Conservation (phyloP, 1,140 invertebrate genomes). For the Papilio polytes region DNA sequence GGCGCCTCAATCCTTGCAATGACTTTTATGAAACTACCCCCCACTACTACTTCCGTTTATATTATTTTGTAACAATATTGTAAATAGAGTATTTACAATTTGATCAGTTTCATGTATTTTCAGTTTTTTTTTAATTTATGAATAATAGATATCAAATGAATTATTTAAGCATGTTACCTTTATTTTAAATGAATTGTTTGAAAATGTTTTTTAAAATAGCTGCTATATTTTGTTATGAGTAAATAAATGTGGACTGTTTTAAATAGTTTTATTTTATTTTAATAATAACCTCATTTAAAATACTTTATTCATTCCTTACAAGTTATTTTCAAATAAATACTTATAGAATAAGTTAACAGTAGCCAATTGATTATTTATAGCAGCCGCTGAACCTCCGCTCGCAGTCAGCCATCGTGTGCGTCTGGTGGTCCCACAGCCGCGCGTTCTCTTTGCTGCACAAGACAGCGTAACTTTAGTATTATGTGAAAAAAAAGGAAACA, state of each 20-base stretch:
- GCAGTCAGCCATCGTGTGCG: conserved; percentile 58
- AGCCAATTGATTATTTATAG: conserved; percentile 49
- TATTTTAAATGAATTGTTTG: conserved; percentile 6
- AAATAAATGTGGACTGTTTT: conserved; percentile 27
- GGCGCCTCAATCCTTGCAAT: too few species aligned
- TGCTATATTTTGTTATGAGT: conserved; percentile 38
- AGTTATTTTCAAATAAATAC: conserved; percentile 28
- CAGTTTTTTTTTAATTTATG: not conserved
- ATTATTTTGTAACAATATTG: too few species aligned
- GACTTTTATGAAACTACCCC: too few species aligned
- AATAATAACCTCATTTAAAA: conserved; percentile 1
- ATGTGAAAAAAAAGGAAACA: too few species aligned
- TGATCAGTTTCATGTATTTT: not conserved
- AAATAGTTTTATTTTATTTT: not conserved
- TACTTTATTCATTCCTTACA: not conserved
- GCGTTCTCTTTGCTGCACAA: conserved; percentile 75
- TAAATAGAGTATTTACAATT: not conserved
- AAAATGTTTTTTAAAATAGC: not conserved
- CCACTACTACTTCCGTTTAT: too few species aligned
- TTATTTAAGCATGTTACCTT: not conserved
- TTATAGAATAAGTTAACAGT: conserved; percentile 30
- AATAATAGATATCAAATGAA: not conserved
- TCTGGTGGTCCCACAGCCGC: conserved; percentile 70
- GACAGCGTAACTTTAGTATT: not conserved
- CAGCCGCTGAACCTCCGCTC: conserved; percentile 58